Evolutionary conservation across 2,113 vertebrate genomes (phyloP).

Genomic region (Puntigrus tetrazona): DNA sequence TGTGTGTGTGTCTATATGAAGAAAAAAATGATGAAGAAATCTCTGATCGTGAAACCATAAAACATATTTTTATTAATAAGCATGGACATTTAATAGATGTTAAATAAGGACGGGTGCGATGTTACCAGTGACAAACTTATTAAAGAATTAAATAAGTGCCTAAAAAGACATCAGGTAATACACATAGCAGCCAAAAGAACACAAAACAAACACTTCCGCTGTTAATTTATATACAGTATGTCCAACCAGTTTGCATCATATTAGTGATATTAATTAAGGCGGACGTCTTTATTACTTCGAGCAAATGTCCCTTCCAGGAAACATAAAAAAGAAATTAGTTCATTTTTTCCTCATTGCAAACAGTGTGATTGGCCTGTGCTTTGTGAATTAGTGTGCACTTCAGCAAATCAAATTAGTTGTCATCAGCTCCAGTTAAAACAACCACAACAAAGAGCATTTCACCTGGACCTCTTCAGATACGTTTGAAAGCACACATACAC

Average conservation of each 20-base stretch:
- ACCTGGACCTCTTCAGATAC: not conserved
- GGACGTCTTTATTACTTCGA: not conserved
- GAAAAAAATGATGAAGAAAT: not conserved
- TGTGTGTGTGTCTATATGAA: too few relatives aligned
- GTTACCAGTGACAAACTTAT: not conserved
- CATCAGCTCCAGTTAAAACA: not conserved
- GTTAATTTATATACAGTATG: too few relatives aligned
- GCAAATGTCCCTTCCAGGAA: not conserved
- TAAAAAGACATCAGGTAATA: not conserved
- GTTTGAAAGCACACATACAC: not conserved
- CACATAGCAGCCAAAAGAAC: not conserved
- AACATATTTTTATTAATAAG: not conserved
- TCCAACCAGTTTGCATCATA: too few relatives aligned
- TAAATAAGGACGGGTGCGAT: not conserved
- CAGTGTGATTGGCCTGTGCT: not conserved
- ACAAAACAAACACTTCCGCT: not conserved
- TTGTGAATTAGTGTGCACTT: slow-evolving; percentile 1
- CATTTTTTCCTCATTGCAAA: not conserved
- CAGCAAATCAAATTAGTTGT: not conserved
- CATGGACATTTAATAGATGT: not conserved
- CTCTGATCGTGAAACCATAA: not conserved
- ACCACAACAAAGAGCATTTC: not conserved
- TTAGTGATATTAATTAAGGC: not conserved
- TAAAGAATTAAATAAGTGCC: not conserved
- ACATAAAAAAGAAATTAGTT: not conserved